Percentiles rank a stretch among this genome's conserved stretches.
phyloP scores from a whole-genome alignment of 2,888 invertebrate genomes.

The Barypeithes pellucidus region DNA sequence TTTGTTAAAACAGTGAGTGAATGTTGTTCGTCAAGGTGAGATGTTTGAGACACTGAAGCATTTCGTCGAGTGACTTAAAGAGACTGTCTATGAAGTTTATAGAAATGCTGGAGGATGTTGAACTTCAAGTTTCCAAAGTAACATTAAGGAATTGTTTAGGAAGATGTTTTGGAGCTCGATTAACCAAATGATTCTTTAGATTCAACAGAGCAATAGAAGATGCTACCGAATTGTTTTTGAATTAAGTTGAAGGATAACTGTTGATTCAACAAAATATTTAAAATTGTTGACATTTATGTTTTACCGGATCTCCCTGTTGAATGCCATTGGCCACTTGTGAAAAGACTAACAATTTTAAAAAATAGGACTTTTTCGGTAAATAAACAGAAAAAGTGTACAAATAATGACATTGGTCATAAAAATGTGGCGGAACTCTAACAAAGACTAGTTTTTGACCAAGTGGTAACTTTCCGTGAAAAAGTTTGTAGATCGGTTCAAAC shows the following conservation, averaged over 20 bases:
- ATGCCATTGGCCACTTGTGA: neutral
- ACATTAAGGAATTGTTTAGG: neutral
- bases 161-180: neutral
- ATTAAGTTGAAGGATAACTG: neutral
- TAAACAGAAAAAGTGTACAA: neutral
- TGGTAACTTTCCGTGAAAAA: conserved; percentile 9
- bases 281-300: too few relatives aligned
- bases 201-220: too few relatives aligned
- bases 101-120: conserved; percentile 2
- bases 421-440: conserved; percentile 21
- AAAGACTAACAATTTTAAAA: neutral
- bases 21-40: neutral
- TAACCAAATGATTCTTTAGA: neutral
- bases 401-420: neutral
- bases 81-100: conserved; percentile 21
- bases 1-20: conserved; percentile 20
- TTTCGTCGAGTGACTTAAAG: neutral
- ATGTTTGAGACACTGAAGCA: neutral
- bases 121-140: neutral
- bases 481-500: conserved; percentile 38
- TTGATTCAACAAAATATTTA: too few relatives aligned
- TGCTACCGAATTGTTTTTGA: neutral
- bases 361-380: neutral
- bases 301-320: too few relatives aligned
- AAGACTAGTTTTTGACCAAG: neutral